Percentiles rank a stretch among this genome's conserved stretches.
Evolutionary conservation across 1,140 invertebrate species (phyloP).

Genomic region (Hesperophylax magnus): DNA sequence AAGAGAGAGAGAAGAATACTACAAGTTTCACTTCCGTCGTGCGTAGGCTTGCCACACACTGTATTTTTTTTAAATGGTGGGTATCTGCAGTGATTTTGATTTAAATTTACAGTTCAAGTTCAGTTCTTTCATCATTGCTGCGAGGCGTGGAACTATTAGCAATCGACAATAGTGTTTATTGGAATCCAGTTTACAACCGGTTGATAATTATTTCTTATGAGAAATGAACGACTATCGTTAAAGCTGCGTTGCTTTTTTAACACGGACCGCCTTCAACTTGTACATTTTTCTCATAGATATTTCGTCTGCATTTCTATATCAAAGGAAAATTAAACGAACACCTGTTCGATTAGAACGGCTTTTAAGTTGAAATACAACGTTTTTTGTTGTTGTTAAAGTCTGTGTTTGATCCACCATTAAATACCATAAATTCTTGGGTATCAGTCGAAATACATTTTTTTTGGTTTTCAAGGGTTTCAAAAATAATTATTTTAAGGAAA

Average conservation of each 20-base stretch:
- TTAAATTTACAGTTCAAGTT: neutral
- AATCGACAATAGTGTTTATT: constrained; percentile 21
- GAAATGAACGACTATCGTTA: neutral
- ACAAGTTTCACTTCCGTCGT: too few relatives aligned
- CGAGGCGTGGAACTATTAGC: constrained; percentile 2
- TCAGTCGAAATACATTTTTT: too few relatives aligned
- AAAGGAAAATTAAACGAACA: neutral
- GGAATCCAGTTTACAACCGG: constrained; percentile 25
- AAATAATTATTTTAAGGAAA: too few relatives aligned
- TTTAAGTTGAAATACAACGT: too few relatives aligned
- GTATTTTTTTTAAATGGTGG: too few relatives aligned
- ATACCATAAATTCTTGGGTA: too few relatives aligned
- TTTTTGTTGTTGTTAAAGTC: too few relatives aligned
- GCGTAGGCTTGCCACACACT: too few relatives aligned
- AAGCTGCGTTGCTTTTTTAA: constrained; percentile 1
- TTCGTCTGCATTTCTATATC: neutral
- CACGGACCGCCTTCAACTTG: neutral
- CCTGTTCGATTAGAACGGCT: neutral
- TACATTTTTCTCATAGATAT: constrained; percentile 4
- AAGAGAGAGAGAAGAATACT: too few relatives aligned
- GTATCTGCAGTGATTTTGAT: too few relatives aligned
- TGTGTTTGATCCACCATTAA: too few relatives aligned
- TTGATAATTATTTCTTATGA: constrained; percentile 28
- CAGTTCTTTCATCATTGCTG: neutral
- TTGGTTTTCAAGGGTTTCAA: too few relatives aligned